Base-by-base conservation (phyloP, 30 jellyfish, hydroid and myxozoan species). In the Aurelia aurita complex sp. Pacific region DNA sequence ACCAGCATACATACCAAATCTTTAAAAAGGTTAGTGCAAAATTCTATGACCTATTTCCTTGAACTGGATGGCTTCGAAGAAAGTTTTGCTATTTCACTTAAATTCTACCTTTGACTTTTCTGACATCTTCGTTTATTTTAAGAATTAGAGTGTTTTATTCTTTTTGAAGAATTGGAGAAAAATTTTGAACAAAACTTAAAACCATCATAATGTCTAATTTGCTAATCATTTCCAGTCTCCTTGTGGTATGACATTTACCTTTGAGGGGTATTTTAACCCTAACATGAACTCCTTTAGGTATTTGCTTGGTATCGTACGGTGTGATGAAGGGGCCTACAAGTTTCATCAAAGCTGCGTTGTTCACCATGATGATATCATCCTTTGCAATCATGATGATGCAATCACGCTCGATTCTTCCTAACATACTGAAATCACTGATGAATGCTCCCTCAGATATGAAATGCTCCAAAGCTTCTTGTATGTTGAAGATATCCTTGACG, bases 361-460 rank as follows among this genome's bases (percentile, higher is more conserved):
- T 34, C 12, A 67, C 80, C 83, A 81, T 69, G 54, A 55, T 40
- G 38, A 81, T 81, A 10, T 81, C 85, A 33, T 69, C 85, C 19
- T 81, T 69, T 46, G 91, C 69, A n/a, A 67, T 18, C 67, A 50
- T 64, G 69, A 81, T 81, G 35, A 81, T 64, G 55, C 80, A 81
- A 34, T 69, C 69, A 14, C 85, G 79, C 19, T 69, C 76, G 36
- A 81, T 81, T 29, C 76, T 81, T 17, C 91, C 83, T n/a, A 81
- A 50, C 91, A 81, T 67, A 14, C 74, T 63, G 59, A 81, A 70
- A 67, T 81, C 83, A 19, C 77, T 69, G 62, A 67, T 81, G 80
- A 81, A 81, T 11, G 15, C 64, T 52, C 29, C 65, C 66, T 43
- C 54, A 4, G 85, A 54, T 9, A 81, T 67, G 62, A 81, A 81